Evolutionary conservation across 2,113 vertebrate species (phyloP), one percentile per base, ranked within the genome.

Genomic region (Menidia beryllina): DNA sequence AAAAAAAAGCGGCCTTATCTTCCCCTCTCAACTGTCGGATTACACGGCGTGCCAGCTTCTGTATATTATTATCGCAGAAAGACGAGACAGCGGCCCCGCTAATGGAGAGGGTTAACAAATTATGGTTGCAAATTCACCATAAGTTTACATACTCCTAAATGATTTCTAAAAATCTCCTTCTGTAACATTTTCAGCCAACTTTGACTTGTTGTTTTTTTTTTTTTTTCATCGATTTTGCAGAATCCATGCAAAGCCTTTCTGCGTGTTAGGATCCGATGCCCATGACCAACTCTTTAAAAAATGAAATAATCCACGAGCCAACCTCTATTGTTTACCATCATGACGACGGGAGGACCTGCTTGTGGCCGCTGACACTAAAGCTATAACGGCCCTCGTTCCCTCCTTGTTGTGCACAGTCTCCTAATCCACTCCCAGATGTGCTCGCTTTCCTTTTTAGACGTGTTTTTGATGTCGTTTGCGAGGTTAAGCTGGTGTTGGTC

Each of bases 1-100:
- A n/a, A n/a, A n/a, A n/a, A n/a, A n/a, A n/a, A n/a, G n/a, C n/a
- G n/a, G n/a, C 64, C 61, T 83, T 71, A 77, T 81, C 67, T 57
- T 52, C 75, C 30, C 64, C 30, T 26, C 69, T 82, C 30, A 59
- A 19, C 86, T 82, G 79, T 91, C 84, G 86, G 83, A 86, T 93
- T 93, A 90, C 90, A 54, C 59, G 25, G 56, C 52, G 36, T 66
- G 24, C 72, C 56, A 70, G 83, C 87, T 74, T 74, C 79, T 88
- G 74, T 63, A 76, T 79, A 90, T 91, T 88, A 90, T 88, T 85
- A 89, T 92, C 87, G 72, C 85, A 74, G 84, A 83, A 72, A 76
- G 83, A 59, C 51, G 30, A 59, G 73, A 79, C 86, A 72, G 82
- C 73, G 55, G 81, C 71, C 72, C 65, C 55, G 78, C 89, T 92